Percentiles rank a stretch among this genome's conserved stretches.
Evolutionary conservation across 37 sponge, comb jelly and placozoan genomes (phyloP).

Genomic region (Lycopodina hypogea): DNA sequence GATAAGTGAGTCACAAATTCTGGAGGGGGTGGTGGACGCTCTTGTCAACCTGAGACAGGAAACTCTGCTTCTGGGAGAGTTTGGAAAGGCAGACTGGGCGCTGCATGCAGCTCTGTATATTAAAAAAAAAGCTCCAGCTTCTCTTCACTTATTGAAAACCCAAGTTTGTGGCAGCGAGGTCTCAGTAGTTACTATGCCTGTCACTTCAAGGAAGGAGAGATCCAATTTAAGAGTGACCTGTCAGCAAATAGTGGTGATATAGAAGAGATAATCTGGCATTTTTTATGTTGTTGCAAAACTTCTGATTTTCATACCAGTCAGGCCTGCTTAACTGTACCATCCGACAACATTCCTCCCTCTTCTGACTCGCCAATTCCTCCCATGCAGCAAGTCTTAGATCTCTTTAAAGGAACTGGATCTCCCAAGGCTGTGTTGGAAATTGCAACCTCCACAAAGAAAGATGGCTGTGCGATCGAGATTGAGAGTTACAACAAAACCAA

Average conservation of each 20-base stretch:
- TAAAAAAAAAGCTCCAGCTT: neutral
- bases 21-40: too few relatives aligned
- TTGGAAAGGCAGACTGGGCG: conserved; percentile 32
- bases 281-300: conserved; percentile 32
- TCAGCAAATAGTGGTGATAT: conserved; percentile 40
- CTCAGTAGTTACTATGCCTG: conserved; percentile 41
- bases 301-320: conserved; percentile 13
- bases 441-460: neutral
- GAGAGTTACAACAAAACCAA: conserved; percentile 50
- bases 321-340: too few relatives aligned
- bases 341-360: too few relatives aligned
- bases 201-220: conserved; percentile 32
- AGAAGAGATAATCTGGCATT: conserved; percentile 67
- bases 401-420: conserved; percentile 21
- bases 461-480: neutral
- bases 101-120: conserved; percentile 40
- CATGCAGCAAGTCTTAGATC: conserved; percentile 44
- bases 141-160: neutral
- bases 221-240: conserved; percentile 57
- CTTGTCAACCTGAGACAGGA: conserved; percentile 12
- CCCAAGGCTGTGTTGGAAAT: conserved; percentile 39
- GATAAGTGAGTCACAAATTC: too few relatives aligned
- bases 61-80: conserved; percentile 25
- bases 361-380: conserved; percentile 5
- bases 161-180: conserved; percentile 58